Evolutionary conservation across 2,797 vertebrate genomes (phyloP).

Genomic region (Gymnothorax reevesii): DNA sequence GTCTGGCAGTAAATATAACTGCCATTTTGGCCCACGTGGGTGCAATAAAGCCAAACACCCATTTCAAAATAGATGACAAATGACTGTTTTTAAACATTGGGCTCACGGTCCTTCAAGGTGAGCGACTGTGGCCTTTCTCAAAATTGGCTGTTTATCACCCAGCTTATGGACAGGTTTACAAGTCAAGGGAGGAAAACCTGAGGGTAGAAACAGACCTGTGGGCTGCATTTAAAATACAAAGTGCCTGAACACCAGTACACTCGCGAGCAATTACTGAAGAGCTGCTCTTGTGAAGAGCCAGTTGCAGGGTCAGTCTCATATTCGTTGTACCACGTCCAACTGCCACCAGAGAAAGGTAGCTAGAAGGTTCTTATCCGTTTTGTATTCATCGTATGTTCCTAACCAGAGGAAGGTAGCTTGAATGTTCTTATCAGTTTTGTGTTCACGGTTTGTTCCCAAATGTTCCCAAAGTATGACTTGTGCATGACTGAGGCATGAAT

Average conservation of each 20-base stretch:
- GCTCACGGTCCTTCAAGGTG: background rate
- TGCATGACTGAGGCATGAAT: background rate
- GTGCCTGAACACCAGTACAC: background rate
- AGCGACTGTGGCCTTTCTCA: background rate
- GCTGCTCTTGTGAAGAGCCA: conserved; percentile 14
- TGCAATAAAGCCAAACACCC: conserved; percentile 1
- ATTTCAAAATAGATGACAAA: conserved; percentile 8
- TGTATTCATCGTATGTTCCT: too few species aligned
- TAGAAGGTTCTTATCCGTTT: background rate
- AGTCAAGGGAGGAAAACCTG: background rate
- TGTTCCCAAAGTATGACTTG: background rate
- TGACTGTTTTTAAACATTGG: background rate
- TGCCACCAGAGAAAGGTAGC: background rate
- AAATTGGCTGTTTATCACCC: background rate
- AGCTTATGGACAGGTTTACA: background rate
- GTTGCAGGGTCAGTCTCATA: background rate
- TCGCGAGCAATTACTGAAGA: background rate
- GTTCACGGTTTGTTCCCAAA: background rate
- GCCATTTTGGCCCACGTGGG: background rate
- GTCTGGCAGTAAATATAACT: background rate
- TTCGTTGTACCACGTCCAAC: background rate
- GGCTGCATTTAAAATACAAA: background rate
- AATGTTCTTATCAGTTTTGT: background rate
- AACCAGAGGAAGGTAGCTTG: background rate
- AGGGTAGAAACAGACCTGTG: background rate